Percentiles rank a stretch among this genome's conserved stretches.
phyloP scores from a whole-genome alignment of 2,797 vertebrate genomes.

The Ara ararauna region DNA sequence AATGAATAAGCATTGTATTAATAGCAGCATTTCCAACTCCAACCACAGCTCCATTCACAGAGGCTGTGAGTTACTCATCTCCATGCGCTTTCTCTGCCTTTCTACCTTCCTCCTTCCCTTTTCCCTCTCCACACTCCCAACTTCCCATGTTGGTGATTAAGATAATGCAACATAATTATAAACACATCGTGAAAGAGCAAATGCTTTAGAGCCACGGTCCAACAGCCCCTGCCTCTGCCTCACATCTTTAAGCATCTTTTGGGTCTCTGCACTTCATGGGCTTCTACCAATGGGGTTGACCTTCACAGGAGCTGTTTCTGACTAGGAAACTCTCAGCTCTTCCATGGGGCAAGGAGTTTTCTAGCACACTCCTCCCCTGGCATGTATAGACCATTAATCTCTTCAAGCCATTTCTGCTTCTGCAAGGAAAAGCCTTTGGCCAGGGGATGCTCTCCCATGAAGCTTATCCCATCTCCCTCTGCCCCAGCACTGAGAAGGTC shows the following conservation, averaged over 20 bases:
- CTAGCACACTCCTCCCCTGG: neutral
- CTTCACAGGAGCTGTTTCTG: neutral
- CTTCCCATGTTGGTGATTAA: conserved; percentile 61
- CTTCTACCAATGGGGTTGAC: neutral
- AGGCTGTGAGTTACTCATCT: neutral
- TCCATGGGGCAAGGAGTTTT: fast-evolving
- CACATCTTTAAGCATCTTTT: neutral
- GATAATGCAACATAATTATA: conserved; percentile 70
- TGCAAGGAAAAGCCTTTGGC: neutral
- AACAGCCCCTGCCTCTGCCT: neutral
- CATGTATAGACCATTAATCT: neutral
- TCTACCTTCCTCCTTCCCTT: neutral
- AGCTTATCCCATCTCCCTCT: neutral
- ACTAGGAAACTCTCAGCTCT: neutral
- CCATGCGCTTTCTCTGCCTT: neutral
- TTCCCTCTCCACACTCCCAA: fast-evolving
- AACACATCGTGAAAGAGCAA: conserved; percentile 48
- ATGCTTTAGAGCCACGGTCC: neutral
- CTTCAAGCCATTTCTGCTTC: neutral
- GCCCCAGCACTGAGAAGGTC: neutral
- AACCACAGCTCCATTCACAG: neutral
- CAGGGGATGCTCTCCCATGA: neutral
- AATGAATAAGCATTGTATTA: conserved; percentile 76
- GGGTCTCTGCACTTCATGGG: neutral
- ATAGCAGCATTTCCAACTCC: conserved; percentile 62